Percentiles rank a stretch among this genome's conserved stretches.
Conservation (phyloP, 2,113 vertebrate genomes). For the Sitta europaea region DNA sequence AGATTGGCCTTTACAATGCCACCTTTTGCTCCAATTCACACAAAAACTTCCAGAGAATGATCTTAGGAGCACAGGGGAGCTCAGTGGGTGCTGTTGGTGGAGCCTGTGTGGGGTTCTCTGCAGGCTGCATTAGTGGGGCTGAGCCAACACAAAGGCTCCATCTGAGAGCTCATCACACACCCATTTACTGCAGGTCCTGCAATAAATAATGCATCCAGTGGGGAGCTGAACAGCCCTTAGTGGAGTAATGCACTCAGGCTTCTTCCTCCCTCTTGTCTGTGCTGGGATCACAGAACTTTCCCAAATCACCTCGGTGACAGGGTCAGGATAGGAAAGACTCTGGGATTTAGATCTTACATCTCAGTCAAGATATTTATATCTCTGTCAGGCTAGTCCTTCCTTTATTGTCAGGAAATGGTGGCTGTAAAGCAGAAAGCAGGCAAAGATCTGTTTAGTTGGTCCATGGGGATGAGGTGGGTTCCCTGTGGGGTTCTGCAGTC, state of each 20-base stretch:
- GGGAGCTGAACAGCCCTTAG: slow-evolving; percentile 3
- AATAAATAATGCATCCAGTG: slow-evolving; percentile 62
- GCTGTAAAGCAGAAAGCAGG: neutral
- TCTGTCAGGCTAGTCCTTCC: neutral
- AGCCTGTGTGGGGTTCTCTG: neutral
- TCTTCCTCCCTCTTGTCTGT: neutral
- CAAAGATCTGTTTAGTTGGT: neutral
- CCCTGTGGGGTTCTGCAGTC: neutral
- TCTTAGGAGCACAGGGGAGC: neutral
- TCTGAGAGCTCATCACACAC: slow-evolving; percentile 29
- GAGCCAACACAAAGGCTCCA: neutral
- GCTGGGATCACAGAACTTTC: neutral
- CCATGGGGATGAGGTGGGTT: neutral
- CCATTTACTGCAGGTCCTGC: slow-evolving; percentile 43
- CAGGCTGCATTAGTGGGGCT: neutral
- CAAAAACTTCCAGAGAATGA: neutral
- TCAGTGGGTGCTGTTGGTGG: neutral
- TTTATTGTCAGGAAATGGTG: neutral
- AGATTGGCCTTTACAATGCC: neutral
- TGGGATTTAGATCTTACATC: neutral
- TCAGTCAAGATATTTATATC: neutral
- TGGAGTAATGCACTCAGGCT: slow-evolving; percentile 33
- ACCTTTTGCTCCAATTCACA: neutral
- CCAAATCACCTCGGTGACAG: neutral
- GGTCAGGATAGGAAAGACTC: neutral